Evolutionary conservation across 2,113 vertebrate genomes (phyloP).

Genomic region (Bos indicus): DNA sequence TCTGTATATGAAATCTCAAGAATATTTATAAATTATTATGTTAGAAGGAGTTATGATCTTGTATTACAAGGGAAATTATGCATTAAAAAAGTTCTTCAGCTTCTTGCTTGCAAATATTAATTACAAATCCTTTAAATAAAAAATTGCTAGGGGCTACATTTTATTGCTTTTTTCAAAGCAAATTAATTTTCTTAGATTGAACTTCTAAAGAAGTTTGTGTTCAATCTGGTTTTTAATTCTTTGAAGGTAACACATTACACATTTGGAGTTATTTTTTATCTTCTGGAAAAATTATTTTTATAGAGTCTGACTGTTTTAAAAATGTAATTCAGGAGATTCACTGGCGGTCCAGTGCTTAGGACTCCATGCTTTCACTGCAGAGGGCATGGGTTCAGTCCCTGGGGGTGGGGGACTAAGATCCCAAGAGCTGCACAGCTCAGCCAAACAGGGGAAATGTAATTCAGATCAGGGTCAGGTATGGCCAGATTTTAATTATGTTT

Average conservation of each 20-base stretch:
- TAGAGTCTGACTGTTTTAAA: not conserved
- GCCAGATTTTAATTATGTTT: not conserved
- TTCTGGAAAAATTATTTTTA: not conserved
- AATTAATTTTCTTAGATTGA: not conserved
- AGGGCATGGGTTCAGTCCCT: not conserved
- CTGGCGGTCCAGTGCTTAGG: not conserved
- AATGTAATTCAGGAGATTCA: not conserved
- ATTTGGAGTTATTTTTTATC: not conserved
- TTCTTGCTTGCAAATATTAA: not conserved
- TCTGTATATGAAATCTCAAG: not conserved
- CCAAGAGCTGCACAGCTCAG: not conserved
- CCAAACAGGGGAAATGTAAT: not conserved
- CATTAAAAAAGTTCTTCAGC: not conserved
- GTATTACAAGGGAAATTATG: not conserved
- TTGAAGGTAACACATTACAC: not conserved
- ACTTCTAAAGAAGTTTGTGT: not conserved
- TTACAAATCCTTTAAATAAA: not conserved
- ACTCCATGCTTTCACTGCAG: not conserved
- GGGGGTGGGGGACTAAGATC: not conserved
- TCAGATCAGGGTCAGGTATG: not conserved
- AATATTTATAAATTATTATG: not conserved
- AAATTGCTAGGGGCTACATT: not conserved
- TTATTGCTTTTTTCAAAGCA: not conserved
- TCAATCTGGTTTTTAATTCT: not conserved
- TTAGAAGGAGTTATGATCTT: not conserved